A percentile compares a stretch with the other conserved stretches of the same genome.
phyloP scores from a whole-genome alignment of 2,113 vertebrate genomes.

The Eubucco bourcierii region DNA sequence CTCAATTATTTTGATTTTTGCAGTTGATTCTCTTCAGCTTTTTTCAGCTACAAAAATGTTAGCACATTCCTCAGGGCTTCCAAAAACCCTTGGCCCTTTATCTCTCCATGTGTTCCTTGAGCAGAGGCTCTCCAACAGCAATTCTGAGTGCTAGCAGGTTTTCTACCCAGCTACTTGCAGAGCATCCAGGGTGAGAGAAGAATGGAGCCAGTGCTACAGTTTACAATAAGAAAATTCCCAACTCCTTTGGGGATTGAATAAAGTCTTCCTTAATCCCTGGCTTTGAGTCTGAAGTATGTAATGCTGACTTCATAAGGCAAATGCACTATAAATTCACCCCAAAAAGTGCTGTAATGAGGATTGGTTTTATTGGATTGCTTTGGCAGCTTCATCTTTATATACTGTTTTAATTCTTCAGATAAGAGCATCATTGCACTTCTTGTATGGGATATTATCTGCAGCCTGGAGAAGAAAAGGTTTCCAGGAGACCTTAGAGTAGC shows the following conservation, averaged over 20 bases:
- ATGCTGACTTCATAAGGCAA: neutral
- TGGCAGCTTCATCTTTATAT: neutral
- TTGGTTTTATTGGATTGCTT: neutral
- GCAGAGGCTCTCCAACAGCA: neutral
- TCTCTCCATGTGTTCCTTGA: neutral
- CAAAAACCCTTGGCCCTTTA: neutral
- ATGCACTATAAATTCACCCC: neutral
- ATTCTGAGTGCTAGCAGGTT: slow-evolving; percentile 5
- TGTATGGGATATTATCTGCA: neutral
- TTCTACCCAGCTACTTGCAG: slow-evolving; percentile 18
- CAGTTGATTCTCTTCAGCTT: neutral
- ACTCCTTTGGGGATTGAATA: slow-evolving; percentile 15
- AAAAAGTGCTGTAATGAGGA: neutral
- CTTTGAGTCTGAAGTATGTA: neutral
- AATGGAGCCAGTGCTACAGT: neutral
- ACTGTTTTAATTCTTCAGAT: neutral
- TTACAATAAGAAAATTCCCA: neutral
- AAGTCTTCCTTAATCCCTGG: neutral
- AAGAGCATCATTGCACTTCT: neutral
- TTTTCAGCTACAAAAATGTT: neutral
- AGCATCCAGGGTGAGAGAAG: neutral
- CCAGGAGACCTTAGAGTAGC: too few relatives aligned
- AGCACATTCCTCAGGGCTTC: neutral
- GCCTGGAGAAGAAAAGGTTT: too few relatives aligned
- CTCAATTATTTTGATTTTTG: neutral